These are phyloP conservation scores for Stichodactyla mertensii DNA, from an alignment of 64 coral and sea anemone species.

Conservation along the genomic window DNA sequence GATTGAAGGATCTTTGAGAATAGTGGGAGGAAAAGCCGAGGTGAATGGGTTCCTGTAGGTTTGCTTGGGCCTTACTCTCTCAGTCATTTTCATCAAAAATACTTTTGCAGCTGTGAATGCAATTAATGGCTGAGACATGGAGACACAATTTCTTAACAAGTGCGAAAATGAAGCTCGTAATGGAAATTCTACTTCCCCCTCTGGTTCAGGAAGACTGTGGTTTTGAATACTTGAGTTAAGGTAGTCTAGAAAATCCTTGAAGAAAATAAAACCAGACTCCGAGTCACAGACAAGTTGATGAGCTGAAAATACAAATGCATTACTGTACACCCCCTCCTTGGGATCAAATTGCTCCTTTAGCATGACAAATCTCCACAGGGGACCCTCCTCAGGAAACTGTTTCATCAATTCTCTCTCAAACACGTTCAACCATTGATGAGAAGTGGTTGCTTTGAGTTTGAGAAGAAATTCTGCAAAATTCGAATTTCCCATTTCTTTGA, in stretches of 20 bases:
- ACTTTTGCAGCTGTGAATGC: not conserved
- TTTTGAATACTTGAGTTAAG: slow-evolving; percentile 24
- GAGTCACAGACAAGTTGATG: slow-evolving; percentile 41
- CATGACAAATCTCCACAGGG: slow-evolving; percentile 57
- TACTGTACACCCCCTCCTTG: slow-evolving; percentile 22
- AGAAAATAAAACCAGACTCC: slow-evolving; percentile 24
- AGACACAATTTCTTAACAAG: not conserved
- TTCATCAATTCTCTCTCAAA: slow-evolving; percentile 49
- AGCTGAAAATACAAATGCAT: slow-evolving; percentile 36
- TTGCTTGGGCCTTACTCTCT: not conserved
- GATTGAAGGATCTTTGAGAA: slow-evolving; percentile 24
- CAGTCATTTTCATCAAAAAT: not conserved
- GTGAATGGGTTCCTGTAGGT: slow-evolving; percentile 26
- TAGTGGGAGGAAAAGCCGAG: slow-evolving; percentile 26
- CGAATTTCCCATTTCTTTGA: slow-evolving; percentile 43
- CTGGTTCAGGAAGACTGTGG: not conserved
- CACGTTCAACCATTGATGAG: slow-evolving; percentile 32
- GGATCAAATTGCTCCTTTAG: slow-evolving; percentile 49
- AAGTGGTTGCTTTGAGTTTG: slow-evolving; percentile 26
- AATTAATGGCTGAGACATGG: slow-evolving; percentile 1
- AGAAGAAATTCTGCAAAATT: slow-evolving; percentile 35
- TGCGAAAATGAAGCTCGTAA: not conserved
- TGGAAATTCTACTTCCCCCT: not conserved
- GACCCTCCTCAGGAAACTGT: slow-evolving; percentile 42
- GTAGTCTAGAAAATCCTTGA: slow-evolving; percentile 34